These are phyloP conservation scores for Phyllotreta cruciferae DNA, from an alignment of 2,888 invertebrate species.

Conservation along the genomic window DNA sequence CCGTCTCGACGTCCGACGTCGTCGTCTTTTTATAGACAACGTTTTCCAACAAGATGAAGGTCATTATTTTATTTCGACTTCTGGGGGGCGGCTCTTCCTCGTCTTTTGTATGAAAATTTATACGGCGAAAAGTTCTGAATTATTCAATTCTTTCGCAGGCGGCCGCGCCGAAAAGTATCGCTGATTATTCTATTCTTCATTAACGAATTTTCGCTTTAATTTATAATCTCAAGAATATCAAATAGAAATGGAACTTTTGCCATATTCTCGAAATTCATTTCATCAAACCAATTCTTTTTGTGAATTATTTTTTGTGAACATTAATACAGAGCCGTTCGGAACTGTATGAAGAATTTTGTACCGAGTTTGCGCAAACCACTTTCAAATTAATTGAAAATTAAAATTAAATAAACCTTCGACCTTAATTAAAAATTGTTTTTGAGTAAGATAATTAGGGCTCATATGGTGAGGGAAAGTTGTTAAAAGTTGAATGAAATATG, in stretches of 20 bases:
- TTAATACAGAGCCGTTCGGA: too few species aligned
- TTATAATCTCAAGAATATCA: background rate
- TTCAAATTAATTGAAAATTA: too few species aligned
- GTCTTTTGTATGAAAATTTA: conserved; percentile 35
- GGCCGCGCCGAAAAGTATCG: conserved; percentile 19
- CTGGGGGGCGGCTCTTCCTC: conserved; percentile 45
- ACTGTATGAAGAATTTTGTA: too few species aligned
- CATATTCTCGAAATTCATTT: too few species aligned
- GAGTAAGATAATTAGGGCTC: too few species aligned
- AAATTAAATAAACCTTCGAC: too few species aligned
- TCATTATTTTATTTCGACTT: conserved; percentile 49
- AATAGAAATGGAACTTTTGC: conserved; percentile 14
- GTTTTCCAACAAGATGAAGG: conserved; percentile 48
- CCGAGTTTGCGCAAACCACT: too few species aligned
- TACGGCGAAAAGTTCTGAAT: conserved; percentile 27
- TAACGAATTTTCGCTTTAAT: conserved; percentile 11
- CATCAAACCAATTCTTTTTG: conserved; percentile 55
- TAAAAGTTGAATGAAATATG: too few species aligned
- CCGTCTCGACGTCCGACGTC: conserved; percentile 45
- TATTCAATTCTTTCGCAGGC: conserved; percentile 22
- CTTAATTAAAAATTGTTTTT: too few species aligned
- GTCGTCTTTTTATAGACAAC: conserved; percentile 45
- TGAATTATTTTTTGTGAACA: too few species aligned
- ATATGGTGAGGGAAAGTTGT: too few species aligned
- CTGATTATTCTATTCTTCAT: conserved; percentile 21